phyloP scores from a whole-genome alignment of 23 tunicate genomes.

The Diplosoma virens region DNA sequence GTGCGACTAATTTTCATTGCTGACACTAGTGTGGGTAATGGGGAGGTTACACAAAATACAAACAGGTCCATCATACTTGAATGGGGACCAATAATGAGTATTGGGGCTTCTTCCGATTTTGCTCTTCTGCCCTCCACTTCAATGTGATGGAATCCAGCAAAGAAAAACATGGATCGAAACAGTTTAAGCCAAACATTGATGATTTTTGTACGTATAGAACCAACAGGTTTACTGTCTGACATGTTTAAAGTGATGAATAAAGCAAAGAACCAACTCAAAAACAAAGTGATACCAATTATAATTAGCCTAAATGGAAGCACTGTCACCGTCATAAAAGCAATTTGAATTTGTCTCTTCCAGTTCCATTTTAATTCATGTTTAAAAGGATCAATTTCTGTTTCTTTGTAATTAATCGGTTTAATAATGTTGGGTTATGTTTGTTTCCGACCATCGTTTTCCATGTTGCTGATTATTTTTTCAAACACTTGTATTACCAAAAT shows the following conservation, averaged over 20 bases:
- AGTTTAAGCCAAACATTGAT: conserved; percentile 13
- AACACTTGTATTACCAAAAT: too few species aligned
- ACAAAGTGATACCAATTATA: neutral
- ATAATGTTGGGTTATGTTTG: too few species aligned
- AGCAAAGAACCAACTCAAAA: conserved; percentile 8
- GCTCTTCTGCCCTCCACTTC: conserved; percentile 53
- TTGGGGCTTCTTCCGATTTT: conserved; percentile 33
- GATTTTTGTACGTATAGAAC: neutral
- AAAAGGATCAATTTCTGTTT: conserved; percentile 77
- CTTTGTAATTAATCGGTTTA: too few species aligned
- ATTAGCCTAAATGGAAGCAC: conserved; percentile 20
- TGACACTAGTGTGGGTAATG: conserved; percentile 49
- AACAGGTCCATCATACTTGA: conserved; percentile 44
- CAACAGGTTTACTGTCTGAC: conserved; percentile 3
- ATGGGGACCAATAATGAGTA: conserved; percentile 66
- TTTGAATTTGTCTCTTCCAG: conserved; percentile 3
- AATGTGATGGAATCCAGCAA: conserved; percentile 49
- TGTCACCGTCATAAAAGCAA: conserved; percentile 36
- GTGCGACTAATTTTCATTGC: conserved; percentile 35
- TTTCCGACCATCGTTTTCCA: too few species aligned
- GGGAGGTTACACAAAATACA: conserved; percentile 28
- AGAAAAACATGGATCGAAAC: conserved; percentile 30
- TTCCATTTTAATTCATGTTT: conserved; percentile 25
- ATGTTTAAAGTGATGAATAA: conserved; percentile 6
- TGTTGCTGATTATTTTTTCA: too few species aligned